A percentile compares a stretch with the other conserved stretches of the same genome.
These are phyloP conservation scores for Allobates femoralis DNA, from an alignment of 2,797 vertebrate genomes.

Conservation along the genomic window DNA sequence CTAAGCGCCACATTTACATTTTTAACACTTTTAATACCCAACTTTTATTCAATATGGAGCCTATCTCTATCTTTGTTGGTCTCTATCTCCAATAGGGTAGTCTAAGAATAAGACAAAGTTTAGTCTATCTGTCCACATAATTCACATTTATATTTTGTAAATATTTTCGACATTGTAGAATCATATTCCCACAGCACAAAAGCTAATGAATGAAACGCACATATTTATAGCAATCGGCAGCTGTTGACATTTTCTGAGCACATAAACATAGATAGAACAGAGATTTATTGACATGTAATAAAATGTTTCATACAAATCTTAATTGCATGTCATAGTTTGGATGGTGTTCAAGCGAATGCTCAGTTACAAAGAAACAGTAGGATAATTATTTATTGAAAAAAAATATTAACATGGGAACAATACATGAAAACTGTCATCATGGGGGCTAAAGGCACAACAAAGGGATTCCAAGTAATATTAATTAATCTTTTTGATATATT, in stretches of 20 bases:
- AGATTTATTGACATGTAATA: constrained; percentile 39
- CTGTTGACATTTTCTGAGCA: constrained; percentile 41
- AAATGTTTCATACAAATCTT: constrained; percentile 11
- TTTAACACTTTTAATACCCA: neutral
- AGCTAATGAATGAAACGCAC: constrained; percentile 18
- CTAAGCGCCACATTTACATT: neutral
- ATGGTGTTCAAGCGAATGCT: constrained; percentile 5
- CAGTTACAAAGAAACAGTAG: neutral
- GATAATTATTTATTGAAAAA: neutral
- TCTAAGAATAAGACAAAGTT: neutral
- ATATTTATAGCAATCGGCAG: constrained; percentile 24
- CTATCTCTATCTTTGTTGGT: too few relatives aligned
- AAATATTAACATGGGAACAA: neutral
- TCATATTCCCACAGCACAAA: neutral
- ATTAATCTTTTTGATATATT: too few relatives aligned
- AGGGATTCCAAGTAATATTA: neutral
- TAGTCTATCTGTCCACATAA: neutral
- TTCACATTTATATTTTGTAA: neutral
- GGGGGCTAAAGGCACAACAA: neutral
- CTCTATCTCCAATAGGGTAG: neutral
- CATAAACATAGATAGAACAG: constrained; percentile 35
- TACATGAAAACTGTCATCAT: neutral
- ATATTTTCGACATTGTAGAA: constrained; percentile 4
- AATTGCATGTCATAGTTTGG: constrained; percentile 27
- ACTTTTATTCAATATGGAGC: too few relatives aligned